Evolutionary conservation across 2,888 invertebrate species (phyloP), one percentile per base, ranked within the genome.

Genomic region (Drosophila basisetae): DNA sequence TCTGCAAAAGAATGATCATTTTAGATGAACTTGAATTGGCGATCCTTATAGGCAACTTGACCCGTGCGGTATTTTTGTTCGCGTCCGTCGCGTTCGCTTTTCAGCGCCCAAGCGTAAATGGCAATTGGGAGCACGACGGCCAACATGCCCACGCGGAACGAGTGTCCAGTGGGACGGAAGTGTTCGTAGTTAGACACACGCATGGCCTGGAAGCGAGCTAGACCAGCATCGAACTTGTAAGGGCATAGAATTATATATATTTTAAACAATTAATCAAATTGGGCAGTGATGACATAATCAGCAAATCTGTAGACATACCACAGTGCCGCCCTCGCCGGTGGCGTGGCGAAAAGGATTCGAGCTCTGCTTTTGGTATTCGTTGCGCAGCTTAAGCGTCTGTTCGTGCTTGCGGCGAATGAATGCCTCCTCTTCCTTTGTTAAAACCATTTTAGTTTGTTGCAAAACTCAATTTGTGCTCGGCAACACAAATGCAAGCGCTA

Each of bases 201-300:
- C 95, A 97, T 95, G 0, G 97, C 95, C 91, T 95, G 94, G 91
- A 95, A 97, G 62, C 97, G 95, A 86, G 96, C 96, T 4, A 97
- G 80, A 13, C 96, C 96, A n/a, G 96, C 94, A 93, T 98, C 98
- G 92, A 97, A 96, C 98, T 98, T 98, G 93, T 80, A 25, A n/a
- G 95, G 4, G 13, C 65, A 78, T 83, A 31, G 84, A 89, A 64
- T 33, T 22, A 22, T 58, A 49, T 52, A 63, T 37, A 73, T 33
- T 2, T 47, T 47, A 9, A 47, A 9, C 25, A 47, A 25, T 47
- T 60, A 25, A 37, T 41, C 49, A 56, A 49, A 31, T 25, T 65
- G 47, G 10, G n/a, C 7, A 35, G 53, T 89, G 91, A 92, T 93
- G 93, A 93, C 93, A 93, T 93, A 93, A 93, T 91, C 91, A 71